Evolutionary conservation across 2,888 invertebrate genomes (phyloP), one percentile per base, ranked within the genome.

Genomic region (Steinernema scapterisci): DNA sequence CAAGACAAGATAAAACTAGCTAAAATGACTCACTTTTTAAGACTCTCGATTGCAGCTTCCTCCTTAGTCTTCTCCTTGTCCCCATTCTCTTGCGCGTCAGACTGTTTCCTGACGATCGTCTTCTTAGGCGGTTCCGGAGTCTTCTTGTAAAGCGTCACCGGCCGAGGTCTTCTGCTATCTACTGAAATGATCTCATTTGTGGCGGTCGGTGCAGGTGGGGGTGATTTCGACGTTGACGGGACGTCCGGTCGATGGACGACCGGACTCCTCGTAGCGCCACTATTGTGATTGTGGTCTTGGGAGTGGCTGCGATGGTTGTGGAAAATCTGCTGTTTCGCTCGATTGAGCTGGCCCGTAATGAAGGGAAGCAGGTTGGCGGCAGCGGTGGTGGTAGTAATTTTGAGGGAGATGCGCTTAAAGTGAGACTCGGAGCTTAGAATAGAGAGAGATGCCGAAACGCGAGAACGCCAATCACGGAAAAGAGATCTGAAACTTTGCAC

Each of bases 101-200:
- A 27, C 1, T 27, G 31, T 9, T 2, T 13, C 25, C 63, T 25
- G 6, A 11, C 31, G 16, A n/a, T 1, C 1, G 63, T 9, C 9
- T 25, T 13, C 31, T 25, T 9, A 2, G 63, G 38, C 2, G 63
- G 63, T n/a, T 63, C 31, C 25, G n/a, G 7, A 16, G 63, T 5
- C 31, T 63, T 63, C 63, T 63, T 63, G 52, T 75, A 74, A n/a
- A 78, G 25, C 13, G 79, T 77, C 63, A 76, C 74, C 21, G 79
- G 75, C 44, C 77, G 72, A 25, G 78, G 48, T 43, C 71, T 16
- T 56, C 73, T 48, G 43, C 70, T 52, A 75, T 75, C 73, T 16
- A 79, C 72, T 78, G 78, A 72, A 79, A 79, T 31, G 63, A 77
- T 75, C 52, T 51, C 72, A 52, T 72, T 5, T 6, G 13, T 25